Conservation (phyloP, 2,113 vertebrate species). For the Anoplopoma fimbria region DNA sequence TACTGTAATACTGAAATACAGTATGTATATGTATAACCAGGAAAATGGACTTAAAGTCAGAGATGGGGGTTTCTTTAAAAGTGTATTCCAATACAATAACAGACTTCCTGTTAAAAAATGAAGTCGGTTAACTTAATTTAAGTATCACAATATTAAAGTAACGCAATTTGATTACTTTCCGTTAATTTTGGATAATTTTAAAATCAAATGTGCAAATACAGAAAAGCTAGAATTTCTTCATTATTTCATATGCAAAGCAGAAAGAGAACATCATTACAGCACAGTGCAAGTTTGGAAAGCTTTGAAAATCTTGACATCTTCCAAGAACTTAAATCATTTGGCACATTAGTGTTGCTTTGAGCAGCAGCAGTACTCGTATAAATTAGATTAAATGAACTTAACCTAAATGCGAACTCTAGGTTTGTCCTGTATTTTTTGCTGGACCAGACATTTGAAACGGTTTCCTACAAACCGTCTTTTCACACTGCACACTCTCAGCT, state of each 20-base stretch:
- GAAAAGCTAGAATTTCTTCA: background rate
- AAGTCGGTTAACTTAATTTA: too few relatives aligned
- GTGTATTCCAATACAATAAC: background rate
- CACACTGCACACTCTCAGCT: background rate
- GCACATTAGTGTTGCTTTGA: too few relatives aligned
- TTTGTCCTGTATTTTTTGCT: too few relatives aligned
- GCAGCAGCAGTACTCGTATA: too few relatives aligned
- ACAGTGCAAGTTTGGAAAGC: background rate
- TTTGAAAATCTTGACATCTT: background rate
- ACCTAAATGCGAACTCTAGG: too few relatives aligned
- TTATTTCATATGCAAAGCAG: background rate
- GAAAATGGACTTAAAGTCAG: background rate
- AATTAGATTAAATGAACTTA: too few relatives aligned
- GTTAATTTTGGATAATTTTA: background rate
- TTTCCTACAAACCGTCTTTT: too few relatives aligned
- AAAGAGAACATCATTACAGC: background rate
- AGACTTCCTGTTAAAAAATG: too few relatives aligned
- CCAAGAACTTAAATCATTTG: too few relatives aligned
- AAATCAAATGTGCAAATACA: background rate
- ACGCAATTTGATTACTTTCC: background rate
- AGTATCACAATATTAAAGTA: too few relatives aligned
- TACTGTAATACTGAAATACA: background rate
- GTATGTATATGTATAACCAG: background rate
- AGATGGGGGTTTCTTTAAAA: background rate
- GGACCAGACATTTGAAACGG: too few relatives aligned